Base-by-base conservation (phyloP, 2,888 invertebrate species). In the Sinopyrophorus schimmeli region DNA sequence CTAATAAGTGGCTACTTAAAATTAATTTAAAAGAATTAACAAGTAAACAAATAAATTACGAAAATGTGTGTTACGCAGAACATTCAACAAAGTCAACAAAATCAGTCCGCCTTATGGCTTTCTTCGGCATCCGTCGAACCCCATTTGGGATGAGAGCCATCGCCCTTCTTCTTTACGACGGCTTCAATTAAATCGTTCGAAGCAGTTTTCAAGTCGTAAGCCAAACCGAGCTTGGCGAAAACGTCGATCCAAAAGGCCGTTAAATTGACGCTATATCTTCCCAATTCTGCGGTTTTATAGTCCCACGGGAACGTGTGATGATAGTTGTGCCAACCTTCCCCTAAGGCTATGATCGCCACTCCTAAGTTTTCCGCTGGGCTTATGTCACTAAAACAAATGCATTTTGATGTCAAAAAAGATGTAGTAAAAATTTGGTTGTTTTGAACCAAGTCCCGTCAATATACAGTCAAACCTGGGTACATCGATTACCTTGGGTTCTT, bases 231-330 rank as follows among this genome's bases (percentile, higher is more conserved):
- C 61, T 74, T 76, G 0, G 84, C 80, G 70, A 87, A 88, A 7
- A 80, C 65, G 63, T 92, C 85, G 38, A 92, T 76, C 38, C 85
- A 69, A 24, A 79, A 66, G 0, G 89, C 86, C 1, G 91, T 89
- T 6, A 46, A 14, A 31, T 46, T 46, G 10, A 82, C 67, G 54
- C 79, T 68, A 51, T 63, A 55, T 11, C 54, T 55, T 11, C 89
- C 89, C 10, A 89, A 75, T 71, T 95, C 94, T 7, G 92, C 85
- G 14, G 93, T 87, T 65, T 89, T 87, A 78, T 95, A 95, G 73
- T 95, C 94, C 86, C 90, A 92, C 0, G 94, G 94, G 72, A 94
- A 95, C 0, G 88, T 87, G 73, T 95, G 94, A 70, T 94, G 94
- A 73, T 91, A 95, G 74, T 95, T 94, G 75, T 94, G 1, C 89